phyloP scores from a whole-genome alignment of 2,113 vertebrate species.

The Charadrius vociferus region DNA sequence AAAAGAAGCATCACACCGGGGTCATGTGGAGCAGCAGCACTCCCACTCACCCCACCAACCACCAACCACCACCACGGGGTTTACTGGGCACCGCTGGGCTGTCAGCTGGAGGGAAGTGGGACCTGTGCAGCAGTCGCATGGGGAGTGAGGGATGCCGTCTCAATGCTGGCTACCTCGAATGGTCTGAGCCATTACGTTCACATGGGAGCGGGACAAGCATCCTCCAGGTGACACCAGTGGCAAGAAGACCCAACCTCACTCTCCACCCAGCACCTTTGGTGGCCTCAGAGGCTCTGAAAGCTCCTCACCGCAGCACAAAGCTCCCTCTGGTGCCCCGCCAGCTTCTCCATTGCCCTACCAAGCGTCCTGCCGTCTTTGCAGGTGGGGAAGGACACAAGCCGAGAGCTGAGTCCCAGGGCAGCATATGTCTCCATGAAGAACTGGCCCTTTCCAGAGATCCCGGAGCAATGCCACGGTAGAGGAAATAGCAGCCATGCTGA shows the following conservation, averaged over 20 bases:
- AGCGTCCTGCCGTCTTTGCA: neutral
- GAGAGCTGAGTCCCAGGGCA: neutral
- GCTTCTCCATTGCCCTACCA: neutral
- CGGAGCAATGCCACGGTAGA: neutral
- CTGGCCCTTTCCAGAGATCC: neutral
- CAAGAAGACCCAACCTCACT: neutral
- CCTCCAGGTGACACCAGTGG: neutral
- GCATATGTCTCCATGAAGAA: neutral
- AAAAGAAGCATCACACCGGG: neutral
- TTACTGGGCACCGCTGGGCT: accelerated
- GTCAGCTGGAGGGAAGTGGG: neutral
- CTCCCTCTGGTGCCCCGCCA: neutral
- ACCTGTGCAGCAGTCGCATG: neutral
- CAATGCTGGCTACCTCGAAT: accelerated
- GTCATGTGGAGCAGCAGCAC: neutral
- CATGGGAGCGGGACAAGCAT: neutral
- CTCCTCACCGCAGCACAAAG: neutral
- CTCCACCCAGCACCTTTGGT: neutral
- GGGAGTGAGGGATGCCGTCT: accelerated
- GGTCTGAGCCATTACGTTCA: neutral
- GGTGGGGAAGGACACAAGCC: neutral
- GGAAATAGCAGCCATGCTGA: neutral
- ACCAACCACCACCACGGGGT: neutral
- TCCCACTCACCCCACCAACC: neutral
- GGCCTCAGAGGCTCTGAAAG: neutral